Conservation (phyloP, 2,888 invertebrate genomes). For the Drosophila paramelanica region DNA sequence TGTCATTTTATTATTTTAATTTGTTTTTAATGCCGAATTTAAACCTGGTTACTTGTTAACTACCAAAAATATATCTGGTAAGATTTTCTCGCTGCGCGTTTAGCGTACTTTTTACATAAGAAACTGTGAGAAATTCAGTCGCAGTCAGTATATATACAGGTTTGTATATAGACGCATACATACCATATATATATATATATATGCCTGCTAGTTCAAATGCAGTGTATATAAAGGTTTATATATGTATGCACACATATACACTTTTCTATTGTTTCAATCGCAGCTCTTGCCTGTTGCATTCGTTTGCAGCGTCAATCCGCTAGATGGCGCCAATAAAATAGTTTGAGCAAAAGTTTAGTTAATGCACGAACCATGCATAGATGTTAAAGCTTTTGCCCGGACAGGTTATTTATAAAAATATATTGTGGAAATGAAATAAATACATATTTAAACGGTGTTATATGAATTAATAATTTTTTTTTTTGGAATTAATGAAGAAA, state of each 20-base stretch:
- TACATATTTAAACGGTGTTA: no score
- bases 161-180: not conserved
- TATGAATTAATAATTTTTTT: no score
- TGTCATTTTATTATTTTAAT: no score
- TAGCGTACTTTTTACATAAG: not conserved
- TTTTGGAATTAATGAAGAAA: no score
- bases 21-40: no score
- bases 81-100: not conserved
- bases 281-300: constrained; percentile 33
- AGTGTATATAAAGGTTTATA: not conserved
- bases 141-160: not conserved
- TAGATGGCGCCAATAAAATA: constrained; percentile 32
- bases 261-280: not conserved
- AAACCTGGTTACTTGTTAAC: not conserved
- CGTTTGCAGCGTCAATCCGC: not conserved
- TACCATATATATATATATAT: not conserved
- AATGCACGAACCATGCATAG: constrained; percentile 10
- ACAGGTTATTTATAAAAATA: not conserved
- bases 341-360: constrained; percentile 8
- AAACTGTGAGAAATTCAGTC: not conserved
- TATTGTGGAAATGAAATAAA: no score
- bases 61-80: not conserved
- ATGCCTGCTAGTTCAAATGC: not conserved
- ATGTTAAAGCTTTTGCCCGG: not conserved
- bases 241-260: not conserved